Evolutionary conservation across 2,888 invertebrate genomes (phyloP).

Genomic region (Aspidapion aeneum): DNA sequence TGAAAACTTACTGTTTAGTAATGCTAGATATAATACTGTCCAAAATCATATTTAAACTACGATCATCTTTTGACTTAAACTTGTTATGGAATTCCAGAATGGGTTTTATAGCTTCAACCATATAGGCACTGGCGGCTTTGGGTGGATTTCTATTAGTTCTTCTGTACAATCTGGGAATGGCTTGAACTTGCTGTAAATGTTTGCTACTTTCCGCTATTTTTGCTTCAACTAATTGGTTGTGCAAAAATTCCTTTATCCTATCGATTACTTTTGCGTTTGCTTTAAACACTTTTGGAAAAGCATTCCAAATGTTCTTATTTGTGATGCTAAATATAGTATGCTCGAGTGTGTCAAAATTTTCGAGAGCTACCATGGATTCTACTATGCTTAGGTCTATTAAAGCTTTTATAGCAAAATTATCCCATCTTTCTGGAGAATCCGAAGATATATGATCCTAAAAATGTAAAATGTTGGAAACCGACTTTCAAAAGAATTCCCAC

Average conservation of each 20-base stretch:
- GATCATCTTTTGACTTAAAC: slow-evolving; percentile 45
- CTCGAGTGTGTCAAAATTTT: slow-evolving; percentile 24
- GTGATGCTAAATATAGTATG: slow-evolving; percentile 36
- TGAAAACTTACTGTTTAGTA: slow-evolving; percentile 54
- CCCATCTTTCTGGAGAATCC: slow-evolving; percentile 24
- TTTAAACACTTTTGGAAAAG: slow-evolving; percentile 34
- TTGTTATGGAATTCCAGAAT: slow-evolving; percentile 57
- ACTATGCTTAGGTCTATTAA: slow-evolving; percentile 36
- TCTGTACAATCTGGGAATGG: slow-evolving; percentile 89
- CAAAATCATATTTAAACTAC: slow-evolving; percentile 46
- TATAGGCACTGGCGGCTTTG: slow-evolving; percentile 74
- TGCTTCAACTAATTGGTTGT: slow-evolving; percentile 33
- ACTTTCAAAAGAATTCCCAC: too few species aligned
- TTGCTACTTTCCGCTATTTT: slow-evolving; percentile 50
- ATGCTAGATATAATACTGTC: slow-evolving; percentile 47
- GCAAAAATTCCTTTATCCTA: slow-evolving; percentile 29
- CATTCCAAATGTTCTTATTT: slow-evolving; percentile 30
- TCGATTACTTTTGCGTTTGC: slow-evolving; percentile 32
- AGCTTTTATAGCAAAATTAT: slow-evolving; percentile 37
- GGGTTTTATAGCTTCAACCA: slow-evolving; percentile 44
- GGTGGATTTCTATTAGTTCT: slow-evolving; percentile 89
- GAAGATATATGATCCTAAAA: slow-evolving; percentile 9
- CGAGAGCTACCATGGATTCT: slow-evolving; percentile 28
- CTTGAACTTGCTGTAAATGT: slow-evolving; percentile 78
- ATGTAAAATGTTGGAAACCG: too few species aligned